Evolutionary conservation across 2,113 vertebrate species (phyloP).

Genomic region (Alectura lathami): DNA sequence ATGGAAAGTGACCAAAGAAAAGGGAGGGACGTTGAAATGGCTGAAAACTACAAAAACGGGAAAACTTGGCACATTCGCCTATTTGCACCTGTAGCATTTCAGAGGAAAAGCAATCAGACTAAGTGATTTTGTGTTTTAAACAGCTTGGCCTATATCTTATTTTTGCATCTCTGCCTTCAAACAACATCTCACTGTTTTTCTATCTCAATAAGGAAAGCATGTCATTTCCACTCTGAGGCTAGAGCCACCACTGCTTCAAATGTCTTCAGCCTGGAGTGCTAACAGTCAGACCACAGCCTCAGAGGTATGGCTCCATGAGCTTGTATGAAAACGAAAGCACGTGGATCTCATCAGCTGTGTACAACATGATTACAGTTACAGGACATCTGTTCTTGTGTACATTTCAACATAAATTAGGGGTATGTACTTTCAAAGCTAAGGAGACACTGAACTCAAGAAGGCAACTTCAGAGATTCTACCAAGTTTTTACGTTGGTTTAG

Average conservation of each 20-base stretch:
- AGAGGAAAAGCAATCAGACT: background rate
- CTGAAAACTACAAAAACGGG: too few species aligned
- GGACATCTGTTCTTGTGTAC: constrained; percentile 36
- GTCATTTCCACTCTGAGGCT: background rate
- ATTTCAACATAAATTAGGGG: constrained; percentile 44
- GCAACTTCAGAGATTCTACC: background rate
- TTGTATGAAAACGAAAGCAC: constrained; percentile 54
- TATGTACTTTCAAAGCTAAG: constrained; percentile 47
- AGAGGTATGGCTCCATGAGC: constrained; percentile 21
- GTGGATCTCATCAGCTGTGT: constrained; percentile 24
- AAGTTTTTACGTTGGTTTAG: constrained; percentile 22
- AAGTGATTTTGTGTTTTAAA: background rate
- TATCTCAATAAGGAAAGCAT: background rate
- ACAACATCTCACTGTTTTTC: background rate
- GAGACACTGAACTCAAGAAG: background rate
- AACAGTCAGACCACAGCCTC: constrained; percentile 47
- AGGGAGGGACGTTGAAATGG: background rate
- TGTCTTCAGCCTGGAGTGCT: constrained; percentile 45
- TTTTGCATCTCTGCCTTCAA: too few species aligned
- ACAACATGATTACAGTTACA: constrained; percentile 28
- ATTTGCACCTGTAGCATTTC: background rate
- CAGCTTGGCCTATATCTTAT: background rate
- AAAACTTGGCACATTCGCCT: background rate
- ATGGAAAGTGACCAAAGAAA: background rate
- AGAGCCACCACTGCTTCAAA: background rate